Percentiles rank a stretch among this genome's conserved stretches.
Conservation (phyloP, 2,113 vertebrate species). For the Gymnocephalus cernua region DNA sequence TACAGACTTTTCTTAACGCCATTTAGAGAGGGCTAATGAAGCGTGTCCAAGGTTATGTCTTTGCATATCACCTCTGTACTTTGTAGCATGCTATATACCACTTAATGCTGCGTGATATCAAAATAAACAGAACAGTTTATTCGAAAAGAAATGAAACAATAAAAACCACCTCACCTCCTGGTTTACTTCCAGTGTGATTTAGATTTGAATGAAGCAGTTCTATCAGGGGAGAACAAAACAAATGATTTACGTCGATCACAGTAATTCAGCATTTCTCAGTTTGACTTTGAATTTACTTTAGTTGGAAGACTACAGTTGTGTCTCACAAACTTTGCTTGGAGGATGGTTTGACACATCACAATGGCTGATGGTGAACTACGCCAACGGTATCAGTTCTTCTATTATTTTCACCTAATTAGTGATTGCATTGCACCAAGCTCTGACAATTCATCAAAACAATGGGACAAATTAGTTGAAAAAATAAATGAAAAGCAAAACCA, state of each 20-base stretch:
- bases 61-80: not conserved
- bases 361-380: not conserved
- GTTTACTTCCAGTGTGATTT: constrained; percentile 28
- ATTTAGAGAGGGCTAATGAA: constrained; percentile 16
- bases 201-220: constrained; percentile 6
- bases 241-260: not conserved
- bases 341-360: not conserved
- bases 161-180: not conserved
- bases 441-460: constrained; percentile 26
- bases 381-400: constrained; percentile 5
- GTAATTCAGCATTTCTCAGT: not conserved
- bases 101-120: constrained; percentile 1
- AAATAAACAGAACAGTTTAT: constrained; percentile 8
- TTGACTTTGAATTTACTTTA: not conserved
- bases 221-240: not conserved
- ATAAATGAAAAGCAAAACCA: not conserved
- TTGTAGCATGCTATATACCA: not conserved
- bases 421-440: not conserved
- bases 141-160: not conserved
- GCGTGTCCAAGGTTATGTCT: constrained; percentile 20
- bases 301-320: not conserved
- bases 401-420: constrained; percentile 23
- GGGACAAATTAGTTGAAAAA: not conserved
- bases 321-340: not conserved
- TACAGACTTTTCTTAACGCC: not conserved